Base-by-base conservation (phyloP, 92 coral and sea anemone species). In the Montipora capitata region DNA sequence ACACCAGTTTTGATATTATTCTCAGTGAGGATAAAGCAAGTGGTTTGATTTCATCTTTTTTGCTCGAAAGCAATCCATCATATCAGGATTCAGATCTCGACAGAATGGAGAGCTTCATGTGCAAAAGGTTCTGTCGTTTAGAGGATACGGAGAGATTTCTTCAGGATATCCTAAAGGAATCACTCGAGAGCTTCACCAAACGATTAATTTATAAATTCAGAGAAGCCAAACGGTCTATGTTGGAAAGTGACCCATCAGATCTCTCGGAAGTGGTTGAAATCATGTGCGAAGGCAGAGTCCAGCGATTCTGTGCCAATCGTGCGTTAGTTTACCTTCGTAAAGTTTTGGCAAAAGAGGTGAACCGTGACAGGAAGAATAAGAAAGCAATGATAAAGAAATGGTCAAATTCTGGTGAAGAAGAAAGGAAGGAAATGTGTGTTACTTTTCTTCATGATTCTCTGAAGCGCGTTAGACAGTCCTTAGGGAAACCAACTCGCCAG, bases 211-310 rank as follows among this genome's bases (percentile, higher is more conserved):
- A 65, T 0, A 64, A 40, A 1, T 80, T 66, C 17, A 7, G 2
- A 7, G 35, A 49, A 11, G 65, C 51, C 38, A 67, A 52, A 44
- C 44, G 61, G 49, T 9, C 51, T 7, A 51, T 41, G 12, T 3
- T 16, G 40, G 35, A 12, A 49, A 44, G 66, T 9, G 1, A 45
- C 18, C 58, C 59, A 0, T 10, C n/a, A 12, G 85, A 66, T 7
- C 12, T 67, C 43, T 2, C 39, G 12, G 74, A 80, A 2, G 12
- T 80, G 40, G 67, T 35, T n/a, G 85, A 68, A 14, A 9, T 68
- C 5, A 4, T 68, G 85, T 80, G 76, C 16, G 7, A 10, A 5
- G 54, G 5, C 63, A 80, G 66, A 68, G 76, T 68, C 39, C 49
- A 51, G 76, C 67, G 49, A 4, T 80, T 5, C n/a, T 80, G 76